Conservation (phyloP, 2,888 invertebrate genomes). For the Chelonus formosanus region DNA sequence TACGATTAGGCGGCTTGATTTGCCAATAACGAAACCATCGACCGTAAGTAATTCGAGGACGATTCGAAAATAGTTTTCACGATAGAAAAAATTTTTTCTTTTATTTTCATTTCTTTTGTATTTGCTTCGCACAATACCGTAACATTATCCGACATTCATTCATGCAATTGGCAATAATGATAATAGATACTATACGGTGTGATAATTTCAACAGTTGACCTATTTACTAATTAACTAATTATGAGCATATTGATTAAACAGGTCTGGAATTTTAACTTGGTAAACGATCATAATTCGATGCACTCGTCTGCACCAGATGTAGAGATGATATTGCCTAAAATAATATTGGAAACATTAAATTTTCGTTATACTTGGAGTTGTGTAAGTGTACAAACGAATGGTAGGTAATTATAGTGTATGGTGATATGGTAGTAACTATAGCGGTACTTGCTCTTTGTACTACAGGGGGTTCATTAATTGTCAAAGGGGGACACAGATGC, state of each 20-base stretch:
- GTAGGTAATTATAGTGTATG: not conserved
- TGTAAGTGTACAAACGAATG: not conserved
- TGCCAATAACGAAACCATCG: constrained; percentile 40
- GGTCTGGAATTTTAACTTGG: too few relatives aligned
- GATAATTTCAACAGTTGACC: too few relatives aligned
- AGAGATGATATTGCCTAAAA: not conserved
- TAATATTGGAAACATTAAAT: constrained; percentile 10
- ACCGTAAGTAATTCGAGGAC: constrained; percentile 33
- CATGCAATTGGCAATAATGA: too few relatives aligned
- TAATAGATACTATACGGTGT: too few relatives aligned
- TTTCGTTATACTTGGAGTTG: not conserved
- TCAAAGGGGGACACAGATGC: constrained; percentile 4
- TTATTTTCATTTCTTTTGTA: too few relatives aligned
- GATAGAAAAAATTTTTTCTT: constrained; percentile 2
- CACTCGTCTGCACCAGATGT: too few relatives aligned
- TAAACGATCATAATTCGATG: too few relatives aligned
- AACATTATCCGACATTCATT: too few relatives aligned
- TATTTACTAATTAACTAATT: too few relatives aligned
- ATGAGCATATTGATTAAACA: too few relatives aligned
- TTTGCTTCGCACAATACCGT: too few relatives aligned
- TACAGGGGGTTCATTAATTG: constrained; percentile 7
- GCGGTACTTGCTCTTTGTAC: not conserved
- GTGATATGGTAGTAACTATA: not conserved
- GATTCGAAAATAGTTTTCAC: not conserved
- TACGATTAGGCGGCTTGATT: constrained; percentile 37